These are phyloP conservation scores for Hydrolagus colliei DNA, from an alignment of 2,797 vertebrate species.

Conservation along the genomic window DNA sequence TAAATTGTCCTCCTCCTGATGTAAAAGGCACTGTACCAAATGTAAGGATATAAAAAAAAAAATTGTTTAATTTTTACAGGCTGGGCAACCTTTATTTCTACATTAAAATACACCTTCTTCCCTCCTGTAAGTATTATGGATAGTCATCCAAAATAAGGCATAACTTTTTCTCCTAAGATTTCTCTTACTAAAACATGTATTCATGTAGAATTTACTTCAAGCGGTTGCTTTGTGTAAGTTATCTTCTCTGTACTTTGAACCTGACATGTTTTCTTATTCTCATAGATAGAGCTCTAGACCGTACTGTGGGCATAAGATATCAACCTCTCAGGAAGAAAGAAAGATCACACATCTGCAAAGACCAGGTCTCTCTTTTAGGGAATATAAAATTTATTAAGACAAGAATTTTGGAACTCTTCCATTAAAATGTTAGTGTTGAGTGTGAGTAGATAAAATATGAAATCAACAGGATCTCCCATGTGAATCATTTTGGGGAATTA, in stretches of 20 bases:
- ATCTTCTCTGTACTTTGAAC: slow-evolving; percentile 31
- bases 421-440: slow-evolving; percentile 51
- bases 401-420: slow-evolving; percentile 46
- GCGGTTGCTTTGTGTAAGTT: slow-evolving; percentile 30
- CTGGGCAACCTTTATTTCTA: too few species aligned
- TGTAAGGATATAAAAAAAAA: background rate
- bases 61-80: background rate
- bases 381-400: slow-evolving; percentile 45
- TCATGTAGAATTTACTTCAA: background rate
- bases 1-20: too few species aligned
- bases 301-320: slow-evolving; percentile 34
- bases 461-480: slow-evolving; percentile 47
- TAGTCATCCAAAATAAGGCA: background rate
- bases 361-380: slow-evolving; percentile 36
- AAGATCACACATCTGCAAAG: slow-evolving; percentile 38
- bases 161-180: background rate
- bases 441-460: slow-evolving; percentile 52
- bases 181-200: background rate
- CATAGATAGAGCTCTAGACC: slow-evolving; percentile 34
- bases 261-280: slow-evolving; percentile 35
- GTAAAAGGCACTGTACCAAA: too few species aligned
- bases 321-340: slow-evolving; percentile 32
- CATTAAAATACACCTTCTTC: background rate
- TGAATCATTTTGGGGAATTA: slow-evolving; percentile 54
- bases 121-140: background rate